Evolutionary conservation across 2,888 invertebrate genomes (phyloP), one percentile per base, ranked within the genome.

Genomic region (Drosophila demipolita): DNA sequence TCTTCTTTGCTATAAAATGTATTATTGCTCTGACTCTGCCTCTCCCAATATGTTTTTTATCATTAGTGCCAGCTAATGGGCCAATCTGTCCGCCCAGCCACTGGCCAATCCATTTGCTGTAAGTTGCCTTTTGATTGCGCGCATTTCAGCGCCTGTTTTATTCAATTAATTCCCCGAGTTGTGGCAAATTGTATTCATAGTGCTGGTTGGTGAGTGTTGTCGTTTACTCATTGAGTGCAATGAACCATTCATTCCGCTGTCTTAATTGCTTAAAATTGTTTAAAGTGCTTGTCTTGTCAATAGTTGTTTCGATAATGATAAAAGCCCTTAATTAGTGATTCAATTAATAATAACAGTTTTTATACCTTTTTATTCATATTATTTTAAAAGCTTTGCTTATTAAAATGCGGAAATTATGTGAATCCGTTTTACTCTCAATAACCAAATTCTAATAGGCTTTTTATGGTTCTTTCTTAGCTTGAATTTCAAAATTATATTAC

Each of bases 1-100:
- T 87, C 80, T 87, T 82, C 50, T 50, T 50, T 45, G 66, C 63
- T 79, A 79, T 84, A 78, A 89, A 58, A 52, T 42, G 65, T 67
- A 58, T 64, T 74, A 61, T 29, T 35, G 29, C 29, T 29, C 26
- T 26, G 5, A 4, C 23, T 49, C 36, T 38, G 49, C 26, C 57
- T 49, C 29, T 35, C 62, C 50, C 75, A 89, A 78, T 87, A 87
- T 83, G 89, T 80, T 84, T 87, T 82, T 89, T 89, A 87, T 87
- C 85, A 82, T 66, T 78, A 78, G 42, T 60, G 57, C 42, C 54
- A 66, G 71, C 87, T 88, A 86, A 83, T 89, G 87, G 87, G 57
- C 66, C 58, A 48, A 65, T 66, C 53, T 26, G 74, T 54, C 73
- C 26, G 66, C 45, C 61, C 29, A 48, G 17, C 40, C 32, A 38